Evolutionary conservation across 2,888 invertebrate genomes (phyloP).

Genomic region (Incurvaria masculella): DNA sequence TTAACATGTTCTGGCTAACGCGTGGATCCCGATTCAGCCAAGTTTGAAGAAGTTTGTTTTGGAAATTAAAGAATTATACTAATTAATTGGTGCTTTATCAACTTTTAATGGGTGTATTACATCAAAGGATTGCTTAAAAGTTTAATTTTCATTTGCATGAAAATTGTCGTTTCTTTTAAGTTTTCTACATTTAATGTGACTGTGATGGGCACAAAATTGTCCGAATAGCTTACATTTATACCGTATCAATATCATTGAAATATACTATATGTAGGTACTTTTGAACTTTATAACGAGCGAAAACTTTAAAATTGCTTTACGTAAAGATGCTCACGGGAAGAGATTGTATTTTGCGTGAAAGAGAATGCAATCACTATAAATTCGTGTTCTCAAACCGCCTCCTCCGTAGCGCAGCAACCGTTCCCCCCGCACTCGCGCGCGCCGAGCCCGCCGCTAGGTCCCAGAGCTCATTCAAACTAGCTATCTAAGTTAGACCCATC

Average conservation of each 20-base stretch:
- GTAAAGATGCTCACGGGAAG: too few species aligned
- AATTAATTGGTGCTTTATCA: constrained; percentile 48
- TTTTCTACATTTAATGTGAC: too few species aligned
- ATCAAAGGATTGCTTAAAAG: constrained; percentile 36
- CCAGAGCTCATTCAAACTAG: constrained; percentile 16
- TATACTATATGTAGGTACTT: too few species aligned
- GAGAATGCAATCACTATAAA: constrained; percentile 19
- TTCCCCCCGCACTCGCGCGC: not conserved
- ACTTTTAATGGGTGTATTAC: constrained; percentile 39
- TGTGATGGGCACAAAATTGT: too few species aligned
- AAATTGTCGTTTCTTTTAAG: too few species aligned
- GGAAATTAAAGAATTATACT: constrained; percentile 50
- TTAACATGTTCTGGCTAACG: too few species aligned
- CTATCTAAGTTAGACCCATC: constrained; percentile 18
- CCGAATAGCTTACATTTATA: too few species aligned
- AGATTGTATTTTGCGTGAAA: constrained; percentile 17
- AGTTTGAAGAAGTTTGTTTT: constrained; percentile 21
- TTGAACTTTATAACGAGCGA: too few species aligned
- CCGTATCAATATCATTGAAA: too few species aligned
- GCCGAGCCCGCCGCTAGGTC: constrained; percentile 6
- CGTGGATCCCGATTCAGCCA: not conserved
- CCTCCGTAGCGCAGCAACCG: not conserved
- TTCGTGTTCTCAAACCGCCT: constrained; percentile 7
- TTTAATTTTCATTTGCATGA: too few species aligned
- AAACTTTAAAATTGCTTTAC: too few species aligned